Evolutionary conservation across 2,888 invertebrate species (phyloP), one percentile per base, ranked within the genome.

Genomic region (Tholera decimalis): DNA sequence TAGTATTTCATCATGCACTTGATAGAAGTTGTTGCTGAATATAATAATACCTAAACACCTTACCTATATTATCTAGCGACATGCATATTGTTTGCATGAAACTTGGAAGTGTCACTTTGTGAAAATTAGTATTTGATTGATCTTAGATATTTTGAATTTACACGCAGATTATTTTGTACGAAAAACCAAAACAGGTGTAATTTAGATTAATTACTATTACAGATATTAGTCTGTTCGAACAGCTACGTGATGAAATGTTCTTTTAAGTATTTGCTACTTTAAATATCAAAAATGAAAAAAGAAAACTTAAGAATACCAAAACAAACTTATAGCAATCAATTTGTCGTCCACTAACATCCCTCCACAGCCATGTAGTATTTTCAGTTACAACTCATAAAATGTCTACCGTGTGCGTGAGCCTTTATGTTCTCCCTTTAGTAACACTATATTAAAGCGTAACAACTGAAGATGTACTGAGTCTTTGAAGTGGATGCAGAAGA

Each of bases 401-500:
- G 58, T 82, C 62, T 49, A 6, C 26, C 22, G 57, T 66, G 59
- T 73, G 68, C 63, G 67, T 65, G 55, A 55, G 62, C 59, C 70
- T 71, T 72, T 39, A 61, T 37, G 54, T 47, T 54, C 58, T 60
- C 56, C 56, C 72, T 78, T 80, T 73, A 66, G 77, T 47, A 70
- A 65, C 63, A 70, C 65, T 77, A 64, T 71, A 79, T 80, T 80
- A 78, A 61, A 79, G 73, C 77, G 76, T 78, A 74, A 79, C 80
- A 77, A 75, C 66, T 71, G 61, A 73, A 81, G 77, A 79, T 79
- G 66, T 67, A 79, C 66, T 77, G 68, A 50, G 50, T 66, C 88
- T 89, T 86, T 87, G 86, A 89, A 84, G 86, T 88, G 50, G 57
- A 72, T 71, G 57, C 61, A 68, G 81, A 77, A 69, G 73, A 78